Base-by-base conservation (phyloP, 2,113 vertebrate species). In the Spizaetus ornatus region DNA sequence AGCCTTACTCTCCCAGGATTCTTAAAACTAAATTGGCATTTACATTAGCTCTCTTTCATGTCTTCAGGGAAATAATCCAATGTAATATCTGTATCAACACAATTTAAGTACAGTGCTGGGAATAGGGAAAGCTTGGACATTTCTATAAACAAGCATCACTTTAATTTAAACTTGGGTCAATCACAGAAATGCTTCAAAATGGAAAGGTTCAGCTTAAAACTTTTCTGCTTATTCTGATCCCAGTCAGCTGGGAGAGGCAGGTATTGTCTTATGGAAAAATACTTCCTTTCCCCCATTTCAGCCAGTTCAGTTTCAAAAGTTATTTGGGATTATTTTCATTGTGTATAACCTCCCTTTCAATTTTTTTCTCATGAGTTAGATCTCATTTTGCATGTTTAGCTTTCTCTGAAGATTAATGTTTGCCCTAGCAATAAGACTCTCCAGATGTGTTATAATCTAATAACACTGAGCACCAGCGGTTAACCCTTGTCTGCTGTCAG, bases 21-120 rank as follows among this genome's bases (percentile, higher is more conserved):
- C 81, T 82, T 97, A 91, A 97, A 95, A 89, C 87, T 82, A 91
- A 95, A 95, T 95, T 95, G 89, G 47, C 86, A 85, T 97, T 97
- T 97, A 77, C 88, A 77, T 97, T 89, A 95, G 92, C 52, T 87
- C 73, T 84, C 73, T 95, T 91, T 93, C 45, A 66, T 61, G 81
- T 90, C 93, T 94, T 95, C 67, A 81, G 95, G 95, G 94, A 94
- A 96, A 96, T 90, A 95, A 94, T 86, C 74, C 77, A 85, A 58
- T 85, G 77, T 91, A 94, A 62, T 97, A 90, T 89, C 86, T 73
- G 16, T 94, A 95, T 94, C 84, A 94, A 79, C 74, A 91, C 81
- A 80, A n/a, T 71, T 80, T 65, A 90, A 96, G 50, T 92, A 74
- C 42, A 42, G 85, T 79, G 62, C 48, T 90, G 93, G 95, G 94